Base-by-base conservation (phyloP, 92 coral and sea anemone genomes). In the Plumapathes pennacea region DNA sequence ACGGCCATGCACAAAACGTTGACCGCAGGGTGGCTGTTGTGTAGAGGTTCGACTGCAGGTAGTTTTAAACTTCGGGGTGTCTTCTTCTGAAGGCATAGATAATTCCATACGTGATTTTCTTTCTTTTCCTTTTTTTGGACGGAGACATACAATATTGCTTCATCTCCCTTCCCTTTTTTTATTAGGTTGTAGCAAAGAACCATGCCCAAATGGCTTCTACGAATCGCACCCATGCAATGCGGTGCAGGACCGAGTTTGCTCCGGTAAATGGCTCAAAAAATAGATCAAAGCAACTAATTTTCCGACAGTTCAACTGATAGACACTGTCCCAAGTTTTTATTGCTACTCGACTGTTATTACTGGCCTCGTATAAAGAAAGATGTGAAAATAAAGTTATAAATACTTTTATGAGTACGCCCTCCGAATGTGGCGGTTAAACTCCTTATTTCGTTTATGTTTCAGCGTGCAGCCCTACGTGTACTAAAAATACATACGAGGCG, bases 381-480 rank as follows among this genome's bases (percentile, higher is more conserved):
- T 8, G 40, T 34, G 40, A 34, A 34, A 34, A 34, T 34, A 34
- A 8, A 34, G 8, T 34, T 34, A 34, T 8, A 13, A 7, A 34
- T 34, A 8, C 8, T 8, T 8, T 8, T 34, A 13, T 8, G n/a
- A 18, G 13, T 19, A 9, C 25, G 30, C 25, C n/a, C 37, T 18
- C n/a, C n/a, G 19, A 20, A 21, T 13, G 19, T 48, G 30, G 17
- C 2, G 19, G n/a, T 25, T 48, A 18, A 10, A 5, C 10, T n/a
- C 10, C 13, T 7, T 22, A 9, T 8, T 8, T 28, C 24, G 5
- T 38, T 10, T 25, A n/a, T n/a, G n/a, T 22, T 52, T 4, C 55
- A 85, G 94, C 81, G 24, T 80, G 94, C 56, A 80, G 72, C 28
- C 69, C 87, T 0, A 80, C 51, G 64, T 85, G 94, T 24, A 57